Percentiles rank a stretch among this genome's conserved stretches.
Evolutionary conservation across 2,888 invertebrate species (phyloP).

Genomic region (Apodemia zela): DNA sequence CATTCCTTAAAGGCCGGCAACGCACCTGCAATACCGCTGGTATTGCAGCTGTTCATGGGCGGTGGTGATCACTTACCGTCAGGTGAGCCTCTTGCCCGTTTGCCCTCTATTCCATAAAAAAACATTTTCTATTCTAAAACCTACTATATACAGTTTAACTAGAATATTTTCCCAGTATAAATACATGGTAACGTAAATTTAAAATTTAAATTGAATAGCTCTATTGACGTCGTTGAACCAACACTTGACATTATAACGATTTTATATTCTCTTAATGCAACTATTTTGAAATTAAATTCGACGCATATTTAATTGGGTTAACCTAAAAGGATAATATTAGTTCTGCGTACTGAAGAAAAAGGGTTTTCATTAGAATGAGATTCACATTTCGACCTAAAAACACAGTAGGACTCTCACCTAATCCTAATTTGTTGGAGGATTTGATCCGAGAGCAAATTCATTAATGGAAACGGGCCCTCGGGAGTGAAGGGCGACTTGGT

Average conservation of each 20-base stretch:
- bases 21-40: no score
- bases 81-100: no score
- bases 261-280: slow-evolving; percentile 1
- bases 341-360: slow-evolving; percentile 35
- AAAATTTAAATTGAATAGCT: not conserved
- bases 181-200: not conserved
- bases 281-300: slow-evolving; percentile 1
- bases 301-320: slow-evolving; percentile 18
- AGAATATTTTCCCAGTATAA: not conserved
- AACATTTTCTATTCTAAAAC: not conserved
- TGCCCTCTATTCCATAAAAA: no score
- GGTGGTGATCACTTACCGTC: no score
- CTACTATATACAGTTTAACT: not conserved
- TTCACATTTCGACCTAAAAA: slow-evolving; percentile 57
- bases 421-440: slow-evolving; percentile 67
- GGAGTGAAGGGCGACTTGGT: slow-evolving; percentile 24
- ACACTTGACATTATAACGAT: slow-evolving; percentile 2
- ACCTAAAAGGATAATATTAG: slow-evolving; percentile 11
- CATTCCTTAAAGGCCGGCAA: no score
- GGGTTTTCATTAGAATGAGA: slow-evolving; percentile 55
- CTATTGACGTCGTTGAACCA: slow-evolving; percentile 1
- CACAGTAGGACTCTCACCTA: slow-evolving; percentile 54
- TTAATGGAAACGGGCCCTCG: slow-evolving; percentile 41
- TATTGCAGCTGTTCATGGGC: no score
- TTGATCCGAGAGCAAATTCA: slow-evolving; percentile 50